Evolutionary conservation across 2,888 invertebrate genomes (phyloP).

Genomic region (Eristalis pertinax): DNA sequence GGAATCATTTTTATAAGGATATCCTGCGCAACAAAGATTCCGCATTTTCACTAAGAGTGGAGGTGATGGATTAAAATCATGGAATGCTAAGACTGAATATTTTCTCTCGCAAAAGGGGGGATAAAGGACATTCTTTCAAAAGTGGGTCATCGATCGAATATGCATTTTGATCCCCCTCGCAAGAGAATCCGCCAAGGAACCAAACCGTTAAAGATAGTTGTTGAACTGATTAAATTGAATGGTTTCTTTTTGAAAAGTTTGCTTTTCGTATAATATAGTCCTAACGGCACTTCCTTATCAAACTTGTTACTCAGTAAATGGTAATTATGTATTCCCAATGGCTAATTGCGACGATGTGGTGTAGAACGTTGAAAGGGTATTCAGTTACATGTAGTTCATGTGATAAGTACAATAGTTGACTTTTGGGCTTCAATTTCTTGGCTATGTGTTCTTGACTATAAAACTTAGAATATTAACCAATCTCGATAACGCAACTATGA

Average conservation of each 20-base stretch:
- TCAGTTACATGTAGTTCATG: not conserved
- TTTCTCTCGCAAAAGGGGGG: not conserved
- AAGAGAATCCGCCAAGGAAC: not conserved
- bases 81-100: conserved; percentile 21
- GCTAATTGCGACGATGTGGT: not conserved
- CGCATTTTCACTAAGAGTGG: conserved; percentile 1
- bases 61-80: conserved; percentile 24
- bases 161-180: not conserved
- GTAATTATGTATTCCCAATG: not conserved
- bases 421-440: too few relatives aligned
- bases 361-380: not conserved
- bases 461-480: too few relatives aligned
- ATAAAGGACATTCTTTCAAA: not conserved
- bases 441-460: too few relatives aligned
- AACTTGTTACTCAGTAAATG: not conserved
- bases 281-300: not conserved
- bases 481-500: too few relatives aligned
- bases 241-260: not conserved
- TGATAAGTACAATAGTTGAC: not conserved
- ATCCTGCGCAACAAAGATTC: conserved; percentile 7
- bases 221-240: not conserved
- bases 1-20: conserved; percentile 27
- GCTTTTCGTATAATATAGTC: not conserved
- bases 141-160: conserved; percentile 36
- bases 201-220: not conserved